Base-by-base conservation (phyloP, 2,797 vertebrate genomes). In the Danio aesculapii region DNA sequence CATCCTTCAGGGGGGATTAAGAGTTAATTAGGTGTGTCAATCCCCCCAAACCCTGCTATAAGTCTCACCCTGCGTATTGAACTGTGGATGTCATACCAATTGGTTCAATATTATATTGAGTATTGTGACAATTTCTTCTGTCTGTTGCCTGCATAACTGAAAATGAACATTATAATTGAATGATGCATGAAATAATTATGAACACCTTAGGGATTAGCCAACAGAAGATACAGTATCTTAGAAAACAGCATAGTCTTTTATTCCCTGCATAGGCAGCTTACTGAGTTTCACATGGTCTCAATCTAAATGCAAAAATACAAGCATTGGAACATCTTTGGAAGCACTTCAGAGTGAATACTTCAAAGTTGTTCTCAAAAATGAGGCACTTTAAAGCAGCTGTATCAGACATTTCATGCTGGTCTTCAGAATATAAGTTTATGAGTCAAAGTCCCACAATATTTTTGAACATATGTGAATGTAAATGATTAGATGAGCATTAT, bases 321-420 rank as follows among this genome's bases (percentile, higher is more conserved):
- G 53, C 53, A 14, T 58, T 72, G 52, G n/a, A 58, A 72, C 17
- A 12, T 46, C 14, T 72, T 72, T 72, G 41, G 53, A 72, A 58
- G 12, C 41, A 72, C 70, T 58, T 72, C 70, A 58, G 53, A 46
- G 53, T 17, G 21, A 44, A 43, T 75, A 52, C 39, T 63, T 75
- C 30, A 75, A 17, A 75, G 21, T 16, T 75, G 46, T 63, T 63
- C 10, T 52, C 52, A 30, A 50, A 75, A 41, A 63, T 52, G 16
- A 11, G n/a, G 30, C 47, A 13, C 43, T 30, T 13, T 64, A 53
- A 44, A 75, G 55, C 17, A 1, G n/a, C 59, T 16, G n/a, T 21
- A 64, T 75, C 47, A 64, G 30, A 10, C 30, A 14, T 75, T 52
- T 53, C 3, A 17, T 55, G 7, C 49, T 14, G 10, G 53, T 70